Base-by-base conservation (phyloP, 2,797 vertebrate species). In the Hippopotamyrus pictus region DNA sequence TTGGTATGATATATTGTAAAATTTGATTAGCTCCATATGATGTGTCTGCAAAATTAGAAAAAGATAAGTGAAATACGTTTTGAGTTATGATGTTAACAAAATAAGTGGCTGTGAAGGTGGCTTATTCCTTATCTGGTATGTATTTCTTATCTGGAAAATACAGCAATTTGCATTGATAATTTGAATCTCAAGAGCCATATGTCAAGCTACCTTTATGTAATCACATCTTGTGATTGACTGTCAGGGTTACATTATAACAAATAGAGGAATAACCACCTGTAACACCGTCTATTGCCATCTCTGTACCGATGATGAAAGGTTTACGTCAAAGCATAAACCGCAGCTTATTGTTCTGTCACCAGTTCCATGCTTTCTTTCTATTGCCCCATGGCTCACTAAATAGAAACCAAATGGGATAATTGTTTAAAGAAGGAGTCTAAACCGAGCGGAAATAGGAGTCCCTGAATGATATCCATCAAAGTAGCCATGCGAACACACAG, bases 151-250 rank as follows among this genome's bases (percentile, higher is more conserved):
- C 69, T 73, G 14, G 11, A 6, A 37, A 73, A 73, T 73, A 73
- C 29, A 73, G 29, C 33, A 93, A 90, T 90, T 88, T 91, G 91
- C 86, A 92, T 91, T 89, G 46, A 88, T 86, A 37, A 87, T 90
- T 90, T 93, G 41, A 79, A 79, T 44, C 73, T 41, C 37, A 79
- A 44, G 73, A 33, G 29, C 73, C 37, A 8, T 79, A 79, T 19
- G 17, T 79, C 73, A 79, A n/a, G 37, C 37, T 19, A 44, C 25
- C 19, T 79, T 44, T 41, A 44, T 41, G 5, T 44, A 79, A 41
- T 79, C 73, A 79, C 5, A 79, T 44, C 33, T 93, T 88, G 90
- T 92, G 87, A 92, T 92, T 93, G 94, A 93, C 91, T 92, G 88
- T 90, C 90, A 92, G 91, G 69, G 51, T 59, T 54, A 59, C 12